Percentiles rank a stretch among this genome's conserved stretches.
These are phyloP conservation scores for Borostomias antarcticus DNA, from an alignment of 2,797 vertebrate genomes.

Conservation along the genomic window DNA sequence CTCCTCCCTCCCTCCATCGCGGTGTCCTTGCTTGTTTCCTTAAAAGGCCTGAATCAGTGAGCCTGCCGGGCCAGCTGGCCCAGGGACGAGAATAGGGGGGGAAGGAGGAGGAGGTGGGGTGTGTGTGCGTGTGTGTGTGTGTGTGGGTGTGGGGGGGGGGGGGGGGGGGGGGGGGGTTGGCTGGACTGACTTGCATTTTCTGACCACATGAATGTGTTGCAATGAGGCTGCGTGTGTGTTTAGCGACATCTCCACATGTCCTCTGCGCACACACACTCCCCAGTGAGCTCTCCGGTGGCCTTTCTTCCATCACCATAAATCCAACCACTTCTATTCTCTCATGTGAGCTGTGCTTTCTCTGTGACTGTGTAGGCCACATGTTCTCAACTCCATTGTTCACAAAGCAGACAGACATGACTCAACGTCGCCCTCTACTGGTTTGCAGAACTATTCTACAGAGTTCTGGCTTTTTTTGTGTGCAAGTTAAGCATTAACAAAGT, in stretches of 20 bases:
- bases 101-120: neutral
- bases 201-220: conserved; percentile 10
- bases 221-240: conserved; percentile 15
- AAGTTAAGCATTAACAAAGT: neutral
- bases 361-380: neutral
- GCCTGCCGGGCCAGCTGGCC: conserved; percentile 23
- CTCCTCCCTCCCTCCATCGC: conserved; percentile 4
- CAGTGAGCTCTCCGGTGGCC: neutral
- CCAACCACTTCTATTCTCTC: neutral
- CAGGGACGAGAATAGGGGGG: conserved; percentile 3
- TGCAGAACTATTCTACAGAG: neutral
- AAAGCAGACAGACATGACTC: neutral
- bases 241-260: neutral
- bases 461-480: neutral
- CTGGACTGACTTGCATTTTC: conserved; percentile 24
- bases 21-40: conserved; percentile 26
- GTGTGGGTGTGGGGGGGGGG: conserved; percentile 7
- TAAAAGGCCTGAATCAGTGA: conserved; percentile 36
- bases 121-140: too few relatives aligned
- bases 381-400: conserved; percentile 13
- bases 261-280: neutral
- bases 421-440: neutral
- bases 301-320: neutral
- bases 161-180: conserved; percentile 7
- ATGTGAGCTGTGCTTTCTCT: neutral